Evolutionary conservation across 1,140 invertebrate species (phyloP), one percentile per base, ranked within the genome.

Genomic region (Solenopsis invicta): DNA sequence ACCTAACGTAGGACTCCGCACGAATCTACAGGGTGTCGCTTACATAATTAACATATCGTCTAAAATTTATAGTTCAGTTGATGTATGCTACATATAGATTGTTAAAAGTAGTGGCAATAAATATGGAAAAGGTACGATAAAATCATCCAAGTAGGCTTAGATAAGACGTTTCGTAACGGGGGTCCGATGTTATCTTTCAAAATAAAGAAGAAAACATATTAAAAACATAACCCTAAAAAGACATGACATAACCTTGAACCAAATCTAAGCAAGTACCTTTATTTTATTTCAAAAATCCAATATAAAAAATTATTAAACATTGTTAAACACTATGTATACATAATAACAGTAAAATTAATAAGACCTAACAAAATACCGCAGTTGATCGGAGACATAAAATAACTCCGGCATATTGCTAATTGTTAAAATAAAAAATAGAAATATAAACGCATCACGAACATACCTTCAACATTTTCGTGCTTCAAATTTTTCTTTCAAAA

Each of bases 401-500:
- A 54, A 24, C 10, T 13, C 1, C 13, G 10, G 5, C n/a, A 41
- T 12, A 41, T 24, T 41, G n/a, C 6, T 75, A 3, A 29, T 29
- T 29, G 29, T 2, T 56, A 56, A 74, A 9, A 74, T 54, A 34
- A 75, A 37, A 34, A 75, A 37, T 75, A 21, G 8, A 74, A 56
- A 2, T 41, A 9, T 13, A 8, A 41, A 59, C 6, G 37, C 0
- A 48, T 41, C 4, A 18, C 2, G 21, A 29, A 41, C 37, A 16
- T 76, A 76, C 74, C 74, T 61, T 76, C 54, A 76, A 61, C 74
- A 76, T 76, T 13, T 76, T 76, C 37, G 9, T 41, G 16, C n/a
- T 41, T 76, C 37, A 24, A 29, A 59, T 76, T 61, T 29, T 18
- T 45, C 16, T n/a, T 52, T 6, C 10, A 76, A 24, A 72, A 72